Conservation (phyloP, 2,113 vertebrate species). For the Geothlypis trichas region DNA sequence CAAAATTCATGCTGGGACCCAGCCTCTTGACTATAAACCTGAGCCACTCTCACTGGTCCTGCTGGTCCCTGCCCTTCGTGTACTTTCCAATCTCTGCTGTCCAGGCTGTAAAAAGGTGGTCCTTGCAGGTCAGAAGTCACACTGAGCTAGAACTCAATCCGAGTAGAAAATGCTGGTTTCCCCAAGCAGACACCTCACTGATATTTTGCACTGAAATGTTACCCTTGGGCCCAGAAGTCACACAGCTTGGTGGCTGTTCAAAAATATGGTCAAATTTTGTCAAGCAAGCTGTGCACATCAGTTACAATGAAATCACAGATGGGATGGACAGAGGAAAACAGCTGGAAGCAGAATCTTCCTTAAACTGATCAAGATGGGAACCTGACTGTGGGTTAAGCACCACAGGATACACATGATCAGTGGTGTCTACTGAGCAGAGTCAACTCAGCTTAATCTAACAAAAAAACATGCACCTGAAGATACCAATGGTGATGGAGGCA, state of each 20-base stretch:
- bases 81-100: not conserved
- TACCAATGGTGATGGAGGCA: not conserved
- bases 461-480: not conserved
- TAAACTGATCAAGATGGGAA: not conserved
- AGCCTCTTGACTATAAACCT: not conserved
- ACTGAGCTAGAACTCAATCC: not conserved
- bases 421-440: not conserved
- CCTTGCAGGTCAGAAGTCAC: not conserved
- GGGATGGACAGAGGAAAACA: not conserved
- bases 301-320: not conserved
- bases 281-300: not conserved
- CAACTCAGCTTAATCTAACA: not conserved
- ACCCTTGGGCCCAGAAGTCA: not conserved
- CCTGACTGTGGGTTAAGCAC: not conserved
- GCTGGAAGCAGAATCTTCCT: not conserved
- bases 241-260: not conserved
- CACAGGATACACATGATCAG: not conserved
- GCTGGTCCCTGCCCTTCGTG: not conserved
- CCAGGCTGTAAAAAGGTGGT: not conserved
- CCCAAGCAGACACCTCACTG: not conserved
- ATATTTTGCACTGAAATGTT: not conserved
- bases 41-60: accelerated
- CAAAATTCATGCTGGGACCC: not conserved
- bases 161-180: not conserved
- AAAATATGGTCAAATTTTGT: not conserved